These are phyloP conservation scores for Zosterops lateralis DNA, from an alignment of 2,113 vertebrate species.

Conservation along the genomic window DNA sequence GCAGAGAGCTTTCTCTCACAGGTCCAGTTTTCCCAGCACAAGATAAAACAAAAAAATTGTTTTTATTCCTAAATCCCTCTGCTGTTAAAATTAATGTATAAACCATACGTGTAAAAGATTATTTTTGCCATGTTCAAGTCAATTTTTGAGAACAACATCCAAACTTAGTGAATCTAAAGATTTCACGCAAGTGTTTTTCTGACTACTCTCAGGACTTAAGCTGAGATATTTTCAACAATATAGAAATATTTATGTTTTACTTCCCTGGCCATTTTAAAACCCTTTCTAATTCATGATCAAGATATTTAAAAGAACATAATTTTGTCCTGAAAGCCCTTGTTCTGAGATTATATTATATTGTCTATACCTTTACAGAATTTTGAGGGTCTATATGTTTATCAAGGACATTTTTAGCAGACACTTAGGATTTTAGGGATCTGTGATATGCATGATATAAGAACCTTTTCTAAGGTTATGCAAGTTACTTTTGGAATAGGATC, in stretches of 20 bases:
- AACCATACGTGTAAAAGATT: background rate
- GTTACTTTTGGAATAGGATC: slow-evolving; percentile 87
- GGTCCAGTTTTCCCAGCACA: background rate
- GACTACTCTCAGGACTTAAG: background rate
- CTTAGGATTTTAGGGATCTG: slow-evolving; percentile 70
- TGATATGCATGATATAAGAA: slow-evolving; percentile 66
- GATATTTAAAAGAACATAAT: slow-evolving; percentile 1
- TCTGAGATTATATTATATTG: slow-evolving; percentile 36
- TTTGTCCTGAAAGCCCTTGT: slow-evolving; percentile 29
- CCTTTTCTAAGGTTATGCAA: slow-evolving; percentile 77
- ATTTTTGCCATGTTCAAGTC: background rate
- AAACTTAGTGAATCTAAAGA: background rate
- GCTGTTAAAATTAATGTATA: background rate
- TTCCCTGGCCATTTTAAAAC: background rate
- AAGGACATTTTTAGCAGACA: slow-evolving; percentile 75
- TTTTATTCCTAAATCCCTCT: background rate
- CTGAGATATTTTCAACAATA: slow-evolving; percentile 2
- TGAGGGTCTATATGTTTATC: slow-evolving; percentile 62
- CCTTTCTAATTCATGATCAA: slow-evolving; percentile 1
- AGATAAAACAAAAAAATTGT: background rate
- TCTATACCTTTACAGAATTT: slow-evolving; percentile 47
- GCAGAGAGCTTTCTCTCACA: background rate
- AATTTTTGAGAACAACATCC: background rate
- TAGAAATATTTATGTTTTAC: background rate
- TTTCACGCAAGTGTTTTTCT: background rate